These are phyloP conservation scores for Drosophila neocordata DNA, from an alignment of 1,140 invertebrate genomes.

Conservation along the genomic window DNA sequence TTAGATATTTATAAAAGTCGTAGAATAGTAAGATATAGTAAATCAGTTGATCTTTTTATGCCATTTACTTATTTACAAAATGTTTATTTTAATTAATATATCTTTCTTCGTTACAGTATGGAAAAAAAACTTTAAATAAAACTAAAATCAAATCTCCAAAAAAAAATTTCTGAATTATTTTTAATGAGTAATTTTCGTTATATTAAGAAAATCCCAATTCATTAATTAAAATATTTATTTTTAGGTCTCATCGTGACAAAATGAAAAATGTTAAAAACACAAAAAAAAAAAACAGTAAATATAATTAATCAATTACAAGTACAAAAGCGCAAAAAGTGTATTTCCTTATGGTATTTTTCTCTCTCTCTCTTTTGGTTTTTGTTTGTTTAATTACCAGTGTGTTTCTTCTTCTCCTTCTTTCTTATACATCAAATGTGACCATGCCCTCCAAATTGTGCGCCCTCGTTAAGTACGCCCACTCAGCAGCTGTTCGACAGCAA, in stretches of 20 bases:
- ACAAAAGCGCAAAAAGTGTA: slow-evolving; percentile 58
- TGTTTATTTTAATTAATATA: no score
- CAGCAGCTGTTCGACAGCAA: slow-evolving; percentile 67
- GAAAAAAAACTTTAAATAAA: no score
- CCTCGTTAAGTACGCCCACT: slow-evolving; percentile 51
- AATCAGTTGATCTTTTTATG: no score
- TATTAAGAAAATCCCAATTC: slow-evolving; percentile 8
- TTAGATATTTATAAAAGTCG: no score
- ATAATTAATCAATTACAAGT: slow-evolving; percentile 72
- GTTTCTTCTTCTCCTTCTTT: slow-evolving; percentile 16
- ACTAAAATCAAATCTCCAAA: no score
- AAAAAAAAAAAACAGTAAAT: slow-evolving; percentile 16
- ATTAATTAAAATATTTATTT: slow-evolving; percentile 19
- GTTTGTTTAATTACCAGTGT: slow-evolving; percentile 61
- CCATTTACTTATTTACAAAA: no score
- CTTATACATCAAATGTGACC: slow-evolving; percentile 21
- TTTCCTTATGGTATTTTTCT: slow-evolving; percentile 53
- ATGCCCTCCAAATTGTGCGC: slow-evolving; percentile 26
- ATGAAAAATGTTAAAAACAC: slow-evolving; percentile 11
- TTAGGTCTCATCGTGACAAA: slow-evolving; percentile 30
- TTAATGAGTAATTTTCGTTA: neutral
- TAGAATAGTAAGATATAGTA: no score
- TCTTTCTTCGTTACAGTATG: no score
- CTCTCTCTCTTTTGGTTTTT: slow-evolving; percentile 13
- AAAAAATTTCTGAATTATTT: neutral